Evolutionary conservation across 2,888 invertebrate species (phyloP), one percentile per base, ranked within the genome.

Genomic region (Spatulosminthurus flaviceps): DNA sequence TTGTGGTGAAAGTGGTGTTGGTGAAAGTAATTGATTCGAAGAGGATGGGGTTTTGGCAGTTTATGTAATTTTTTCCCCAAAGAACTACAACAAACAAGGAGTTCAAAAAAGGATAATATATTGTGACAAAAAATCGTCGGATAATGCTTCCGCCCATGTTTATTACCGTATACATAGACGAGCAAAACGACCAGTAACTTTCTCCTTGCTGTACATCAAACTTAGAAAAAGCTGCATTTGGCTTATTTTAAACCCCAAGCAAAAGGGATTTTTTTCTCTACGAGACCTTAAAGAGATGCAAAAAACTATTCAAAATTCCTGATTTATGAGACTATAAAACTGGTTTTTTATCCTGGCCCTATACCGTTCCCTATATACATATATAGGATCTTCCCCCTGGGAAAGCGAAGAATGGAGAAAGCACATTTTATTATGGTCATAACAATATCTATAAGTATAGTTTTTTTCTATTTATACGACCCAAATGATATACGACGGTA

Each of bases 361-460:
- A 34, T 34, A 51, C n/a, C n/a, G n/a, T n/a, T n/a, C n/a, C n/a
- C n/a, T n/a, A n/a, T n/a, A n/a, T n/a, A n/a, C n/a, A n/a, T n/a
- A n/a, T n/a, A n/a, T n/a, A n/a, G n/a, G n/a, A n/a, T 51, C 51
- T 51, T 51, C 19, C 51, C 51, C 51, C 5, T 51, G 51, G 51
- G 51, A 51, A 11, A 51, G 5, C 1, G 16, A n/a, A n/a, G n/a
- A 51, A 51, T 19, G 51, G 51, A 16, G 51, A 51, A 51, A 51
- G n/a, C 19, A 51, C 51, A 51, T 51, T 51, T 51, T 51, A 51
- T 51, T 51, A 51, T 51, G 51, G 51, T 51, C 51, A 51, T 51
- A 51, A 51, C 16, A 51, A 51, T 51, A 51, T 51, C 51, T 51
- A 13, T n/a, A 16, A 13, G n/a, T 51, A 51, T 51, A 51, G 51